Base-by-base conservation (phyloP, 2,888 invertebrate genomes). In the Melanchra persicariae region DNA sequence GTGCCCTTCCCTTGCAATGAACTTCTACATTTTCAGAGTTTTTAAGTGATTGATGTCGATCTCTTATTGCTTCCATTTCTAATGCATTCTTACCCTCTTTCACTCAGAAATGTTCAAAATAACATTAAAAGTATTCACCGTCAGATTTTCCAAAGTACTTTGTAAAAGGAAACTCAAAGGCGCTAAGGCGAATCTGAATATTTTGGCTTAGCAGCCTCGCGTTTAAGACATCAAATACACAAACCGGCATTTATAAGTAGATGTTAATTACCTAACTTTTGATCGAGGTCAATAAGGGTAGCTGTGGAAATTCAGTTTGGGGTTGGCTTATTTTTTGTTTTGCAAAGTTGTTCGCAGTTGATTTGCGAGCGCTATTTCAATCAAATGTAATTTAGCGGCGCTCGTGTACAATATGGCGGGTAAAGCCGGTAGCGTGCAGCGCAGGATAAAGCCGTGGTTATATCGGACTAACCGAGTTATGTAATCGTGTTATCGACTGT, bases 1-100 rank as follows among this genome's bases (percentile, higher is more conserved):
- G 84, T 67, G 79, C 83, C 85, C 77, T 83, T 85, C 67, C 76
- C 83, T 79, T 85, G 84, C 84, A 88, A 81, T 81, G 66, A 79
- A 83, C 85, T 88, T 83, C 80, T 80, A 87, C 85, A 86, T 86
- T 84, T 84, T 82, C 81, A 75, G 82, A 82, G 72, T 82, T 88
- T 87, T 87, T 84, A 76, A 80, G 80, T 85, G 76, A 85, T 83
- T 86, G 77, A 84, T 82, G 79, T 87, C 77, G 81, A 84, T 84
- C 69, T 85, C 78, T 76, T 77, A 76, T 81, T 78, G 77, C 74
- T 78, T 85, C 68, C 81, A 86, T 81, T 72, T 78, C 54, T 59
- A 82, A 65, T 74, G 72, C 62, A 76, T 83, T 74, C 77, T 74
- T 81, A 43, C 52, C 26, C 49, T 47, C 43, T 65, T 76, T 67